A percentile compares a stretch with the other conserved stretches of the same genome.
Evolutionary conservation across 1,140 invertebrate genomes (phyloP).

Genomic region (Drosophila pallidifrons): DNA sequence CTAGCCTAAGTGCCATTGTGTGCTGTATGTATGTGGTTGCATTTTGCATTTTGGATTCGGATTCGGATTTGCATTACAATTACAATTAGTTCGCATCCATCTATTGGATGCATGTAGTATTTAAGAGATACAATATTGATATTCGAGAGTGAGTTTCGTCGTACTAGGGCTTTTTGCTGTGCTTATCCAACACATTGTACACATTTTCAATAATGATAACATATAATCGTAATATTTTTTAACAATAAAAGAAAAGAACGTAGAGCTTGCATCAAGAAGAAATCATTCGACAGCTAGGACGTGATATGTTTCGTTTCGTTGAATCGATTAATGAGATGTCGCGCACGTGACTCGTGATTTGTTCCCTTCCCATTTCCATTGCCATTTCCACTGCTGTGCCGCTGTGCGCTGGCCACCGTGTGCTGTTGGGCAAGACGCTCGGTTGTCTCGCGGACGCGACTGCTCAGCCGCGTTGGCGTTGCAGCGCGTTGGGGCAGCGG

Average conservation of each 20-base stretch:
- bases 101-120: neutral
- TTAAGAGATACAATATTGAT: constrained; percentile 26
- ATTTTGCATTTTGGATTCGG: constrained; percentile 40
- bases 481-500: constrained; percentile 69
- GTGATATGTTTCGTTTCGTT: constrained; percentile 80
- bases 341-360: constrained; percentile 67
- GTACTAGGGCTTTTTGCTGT: constrained; percentile 50
- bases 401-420: constrained; percentile 70
- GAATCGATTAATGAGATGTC: constrained; percentile 73
- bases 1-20: constrained; percentile 68
- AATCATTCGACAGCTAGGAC: constrained; percentile 60
- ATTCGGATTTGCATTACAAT: constrained; percentile 30
- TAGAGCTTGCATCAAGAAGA: constrained; percentile 17
- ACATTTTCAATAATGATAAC: constrained; percentile 22
- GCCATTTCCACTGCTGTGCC: constrained; percentile 28
- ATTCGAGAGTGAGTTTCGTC: constrained; percentile 73
- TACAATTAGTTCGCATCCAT: constrained; percentile 46
- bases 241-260: constrained; percentile 57
- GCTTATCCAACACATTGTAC: constrained; percentile 25
- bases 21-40: constrained; percentile 52
- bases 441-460: constrained; percentile 77
- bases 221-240: constrained; percentile 47
- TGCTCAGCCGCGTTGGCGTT: constrained; percentile 80
- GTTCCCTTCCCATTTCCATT: constrained; percentile 39
- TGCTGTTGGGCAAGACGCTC: constrained; percentile 81